Evolutionary conservation across 2,797 vertebrate genomes (phyloP), one percentile per base, ranked within the genome.

Genomic region (Paratrypauchen microcephalus): DNA sequence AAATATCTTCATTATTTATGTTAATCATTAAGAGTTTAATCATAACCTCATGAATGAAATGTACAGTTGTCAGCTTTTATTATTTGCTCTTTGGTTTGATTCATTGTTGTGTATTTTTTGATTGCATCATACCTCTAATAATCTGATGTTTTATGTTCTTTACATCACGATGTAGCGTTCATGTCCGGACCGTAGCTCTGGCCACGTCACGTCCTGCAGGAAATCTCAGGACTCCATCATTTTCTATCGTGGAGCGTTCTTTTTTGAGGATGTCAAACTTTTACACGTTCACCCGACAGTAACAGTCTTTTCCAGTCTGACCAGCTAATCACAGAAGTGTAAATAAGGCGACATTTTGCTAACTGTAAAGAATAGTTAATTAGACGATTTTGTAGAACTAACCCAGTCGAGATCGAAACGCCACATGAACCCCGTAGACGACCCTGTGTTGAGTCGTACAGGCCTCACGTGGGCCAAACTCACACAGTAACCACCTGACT

Each of bases 401-500:
- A 87, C 79, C 58, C 56, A 7, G 76, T 66, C n/a, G 73, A 63
- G 75, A 59, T 67, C 71, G 52, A 50, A 65, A 61, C 4, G 68
- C 79, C 59, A 76, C 71, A 78, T 84, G 59, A 74, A 73, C 67
- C 21, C 76, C 77, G 73, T 70, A 48, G 72, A 76, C 71, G 73
- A 83, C 86, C 65, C 79, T 70, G 69, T 65, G 76, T 66, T 73
- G 56, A 70, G 47, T 45, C 48, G 66, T 54, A 69, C 76, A 74
- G 71, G 80, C 88, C 87, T 89, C 81, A 74, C 77, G 78, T 86
- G 92, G 93, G 93, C 93, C 93, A 94, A 94, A 94, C 59, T 23
- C 59, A 21, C 59, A 60, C 30, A 2, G 74, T 84, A 83, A 89
- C 87, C 92, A 78, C 79, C 83, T 67, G 62, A 36, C 30, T 19